Conservation (phyloP, 2,797 vertebrate genomes). For the Phoebastria nigripes region DNA sequence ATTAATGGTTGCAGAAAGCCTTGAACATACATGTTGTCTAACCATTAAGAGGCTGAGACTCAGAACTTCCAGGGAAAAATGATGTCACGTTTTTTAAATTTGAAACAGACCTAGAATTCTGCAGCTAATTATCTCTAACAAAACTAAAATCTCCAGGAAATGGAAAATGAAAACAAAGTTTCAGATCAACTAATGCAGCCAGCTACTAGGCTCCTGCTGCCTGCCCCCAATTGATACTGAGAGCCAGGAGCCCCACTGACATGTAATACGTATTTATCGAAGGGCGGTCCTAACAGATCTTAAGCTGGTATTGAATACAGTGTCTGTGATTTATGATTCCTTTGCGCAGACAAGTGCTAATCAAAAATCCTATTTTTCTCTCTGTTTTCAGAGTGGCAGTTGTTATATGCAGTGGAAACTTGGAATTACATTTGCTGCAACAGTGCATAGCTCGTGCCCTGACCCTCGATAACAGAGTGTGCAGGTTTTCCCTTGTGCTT, state of each 20-base stretch:
- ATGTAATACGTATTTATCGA: fast-evolving
- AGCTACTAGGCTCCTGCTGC: neutral
- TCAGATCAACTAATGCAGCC: neutral
- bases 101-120: neutral
- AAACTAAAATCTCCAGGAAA: neutral
- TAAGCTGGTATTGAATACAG: neutral
- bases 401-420: slow-evolving; percentile 85
- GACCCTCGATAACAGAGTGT: slow-evolving; percentile 83
- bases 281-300: neutral
- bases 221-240: neutral
- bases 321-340: neutral
- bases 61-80: neutral
- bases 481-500: slow-evolving; percentile 83
- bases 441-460: slow-evolving; percentile 86
- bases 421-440: slow-evolving; percentile 83
- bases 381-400: slow-evolving; percentile 81
- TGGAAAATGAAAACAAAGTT: neutral
- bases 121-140: neutral
- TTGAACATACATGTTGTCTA: neutral
- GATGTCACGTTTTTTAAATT: neutral
- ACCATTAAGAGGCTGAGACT: neutral
- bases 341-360: neutral
- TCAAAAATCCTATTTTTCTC: neutral
- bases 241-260: neutral
- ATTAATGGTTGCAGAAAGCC: neutral